These are phyloP conservation scores for Tenthredo scrophulariae DNA, from an alignment of 2,888 invertebrate species.

Conservation along the genomic window DNA sequence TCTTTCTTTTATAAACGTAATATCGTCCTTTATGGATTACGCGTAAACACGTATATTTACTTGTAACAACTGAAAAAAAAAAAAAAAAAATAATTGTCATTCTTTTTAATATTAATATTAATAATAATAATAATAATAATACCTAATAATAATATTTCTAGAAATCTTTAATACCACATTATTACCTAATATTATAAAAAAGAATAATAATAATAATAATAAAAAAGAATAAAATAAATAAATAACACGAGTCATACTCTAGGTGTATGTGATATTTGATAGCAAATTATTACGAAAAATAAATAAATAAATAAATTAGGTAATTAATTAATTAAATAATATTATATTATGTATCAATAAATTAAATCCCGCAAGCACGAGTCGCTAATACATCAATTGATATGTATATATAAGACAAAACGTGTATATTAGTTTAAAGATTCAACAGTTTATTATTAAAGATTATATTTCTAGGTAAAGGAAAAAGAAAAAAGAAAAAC, in stretches of 20 bases:
- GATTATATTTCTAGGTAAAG: not conserved
- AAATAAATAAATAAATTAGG: not conserved
- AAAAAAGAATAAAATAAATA: not conserved
- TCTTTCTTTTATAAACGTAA: not conserved
- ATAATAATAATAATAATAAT: not conserved
- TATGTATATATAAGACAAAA: not conserved
- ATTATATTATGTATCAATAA: conserved; percentile 1
- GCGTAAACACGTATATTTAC: not conserved
- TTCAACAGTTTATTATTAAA: not conserved
- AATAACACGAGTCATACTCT: conserved; percentile 13
- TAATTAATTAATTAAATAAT: not conserved
- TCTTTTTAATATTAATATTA: not conserved
- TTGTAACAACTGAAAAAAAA: not conserved
- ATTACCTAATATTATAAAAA: not conserved
- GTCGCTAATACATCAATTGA: not conserved
- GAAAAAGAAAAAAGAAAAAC: not conserved
- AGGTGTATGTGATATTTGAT: conserved; percentile 40
- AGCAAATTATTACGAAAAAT: conserved; percentile 10
- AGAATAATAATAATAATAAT: not conserved
- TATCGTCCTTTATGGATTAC: not conserved
- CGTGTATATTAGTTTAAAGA: conserved; percentile 1
- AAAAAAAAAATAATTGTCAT: not conserved
- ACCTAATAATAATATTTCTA: conserved; percentile 19
- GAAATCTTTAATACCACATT: conserved; percentile 20
- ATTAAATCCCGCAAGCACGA: conserved; percentile 20